phyloP scores from a whole-genome alignment of 2,888 invertebrate species.

The Entomobrya proxima region DNA sequence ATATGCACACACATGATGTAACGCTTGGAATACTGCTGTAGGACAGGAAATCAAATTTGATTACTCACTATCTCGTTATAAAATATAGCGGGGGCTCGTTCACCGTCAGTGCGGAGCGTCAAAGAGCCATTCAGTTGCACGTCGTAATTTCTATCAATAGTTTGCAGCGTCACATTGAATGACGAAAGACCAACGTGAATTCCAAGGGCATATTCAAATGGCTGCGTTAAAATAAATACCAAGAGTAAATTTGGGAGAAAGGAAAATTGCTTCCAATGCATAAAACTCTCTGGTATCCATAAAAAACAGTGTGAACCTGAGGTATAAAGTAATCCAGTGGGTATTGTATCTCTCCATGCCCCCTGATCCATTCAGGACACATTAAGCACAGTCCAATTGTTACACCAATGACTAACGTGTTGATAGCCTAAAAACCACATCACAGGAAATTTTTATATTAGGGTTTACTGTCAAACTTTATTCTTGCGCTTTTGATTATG shows the following conservation, averaged over 20 bases:
- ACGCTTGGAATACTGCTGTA: no score
- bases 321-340: slow-evolving; percentile 71
- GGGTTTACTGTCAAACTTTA: no score
- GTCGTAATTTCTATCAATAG: slow-evolving; percentile 56
- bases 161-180: slow-evolving; percentile 72
- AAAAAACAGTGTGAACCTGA: slow-evolving; percentile 53
- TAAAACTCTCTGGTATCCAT: background rate
- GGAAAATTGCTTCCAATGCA: no score
- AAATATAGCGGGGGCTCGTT: slow-evolving; percentile 50
- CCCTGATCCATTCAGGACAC: slow-evolving; percentile 73
- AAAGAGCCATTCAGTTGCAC: slow-evolving; percentile 55
- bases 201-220: slow-evolving; percentile 69
- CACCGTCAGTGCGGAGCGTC: slow-evolving; percentile 24
- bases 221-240: slow-evolving; percentile 48
- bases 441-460: slow-evolving; percentile 9
- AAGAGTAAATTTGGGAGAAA: background rate
- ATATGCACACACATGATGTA: background rate
- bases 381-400: slow-evolving; percentile 71
- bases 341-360: slow-evolving; percentile 67
- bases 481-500: background rate
- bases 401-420: slow-evolving; percentile 69
- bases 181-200: slow-evolving; percentile 73
- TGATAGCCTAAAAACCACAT: slow-evolving; percentile 68
- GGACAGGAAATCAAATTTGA: background rate
- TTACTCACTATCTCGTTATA: slow-evolving; percentile 62